Conservation (phyloP, 2,888 invertebrate genomes). For the Hanleya hanleyi region DNA sequence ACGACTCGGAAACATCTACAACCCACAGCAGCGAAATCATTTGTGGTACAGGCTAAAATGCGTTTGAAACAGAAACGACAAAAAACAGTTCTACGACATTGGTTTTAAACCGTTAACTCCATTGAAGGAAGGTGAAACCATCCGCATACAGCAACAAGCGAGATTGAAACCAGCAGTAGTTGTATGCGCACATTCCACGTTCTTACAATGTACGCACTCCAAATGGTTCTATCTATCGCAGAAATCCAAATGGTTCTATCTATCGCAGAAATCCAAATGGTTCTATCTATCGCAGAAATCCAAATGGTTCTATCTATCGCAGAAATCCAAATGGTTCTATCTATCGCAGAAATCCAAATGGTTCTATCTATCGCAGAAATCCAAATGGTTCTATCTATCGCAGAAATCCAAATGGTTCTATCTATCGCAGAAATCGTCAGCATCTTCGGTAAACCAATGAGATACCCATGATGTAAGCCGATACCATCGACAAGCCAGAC, state of each 20-base stretch:
- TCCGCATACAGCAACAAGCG: neutral
- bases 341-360: no score
- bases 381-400: no score
- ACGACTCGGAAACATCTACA: neutral
- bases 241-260: no score
- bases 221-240: no score
- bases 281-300: no score
- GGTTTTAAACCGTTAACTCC: neutral
- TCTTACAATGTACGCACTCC: no score
- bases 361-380: no score
- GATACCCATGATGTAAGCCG: neutral
- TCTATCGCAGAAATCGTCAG: slow-evolving; percentile 4
- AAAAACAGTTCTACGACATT: slow-evolving; percentile 8
- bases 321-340: no score
- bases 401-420: no score
- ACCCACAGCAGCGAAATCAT: neutral
- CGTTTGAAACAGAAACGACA: neutral
- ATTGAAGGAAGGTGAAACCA: neutral
- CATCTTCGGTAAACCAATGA: neutral
- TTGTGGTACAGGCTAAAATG: neutral
- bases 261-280: no score
- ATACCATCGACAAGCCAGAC: neutral
- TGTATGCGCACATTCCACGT: neutral
- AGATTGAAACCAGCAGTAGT: slow-evolving; percentile 5
- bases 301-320: no score